Percentiles rank a stretch among this genome's conserved stretches.
Evolutionary conservation across 2,113 vertebrate genomes (phyloP).

Genomic region (Ovibos moschatus): DNA sequence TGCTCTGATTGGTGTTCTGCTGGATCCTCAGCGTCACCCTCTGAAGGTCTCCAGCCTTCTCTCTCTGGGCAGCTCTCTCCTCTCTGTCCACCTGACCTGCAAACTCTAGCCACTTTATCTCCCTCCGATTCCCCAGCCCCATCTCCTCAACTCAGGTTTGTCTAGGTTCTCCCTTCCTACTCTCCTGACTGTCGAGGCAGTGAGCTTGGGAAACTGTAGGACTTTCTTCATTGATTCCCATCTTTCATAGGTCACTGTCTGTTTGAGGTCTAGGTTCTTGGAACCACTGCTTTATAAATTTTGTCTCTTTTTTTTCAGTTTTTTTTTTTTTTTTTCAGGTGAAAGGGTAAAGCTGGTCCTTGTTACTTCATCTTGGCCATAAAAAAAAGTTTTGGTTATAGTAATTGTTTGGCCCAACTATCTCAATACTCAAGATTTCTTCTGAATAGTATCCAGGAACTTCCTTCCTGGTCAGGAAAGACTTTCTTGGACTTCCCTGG

Average conservation of each 20-base stretch:
- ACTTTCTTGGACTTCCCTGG: background rate
- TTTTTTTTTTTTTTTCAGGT: background rate
- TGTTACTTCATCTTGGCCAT: background rate
- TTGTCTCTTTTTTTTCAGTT: background rate
- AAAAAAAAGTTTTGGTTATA: background rate
- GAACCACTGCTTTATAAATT: background rate
- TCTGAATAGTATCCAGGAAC: background rate
- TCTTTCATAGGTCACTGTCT: background rate
- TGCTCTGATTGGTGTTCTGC: rapidly evolving
- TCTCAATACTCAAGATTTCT: background rate
- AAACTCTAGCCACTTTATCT: background rate
- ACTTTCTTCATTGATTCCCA: background rate
- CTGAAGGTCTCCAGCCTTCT: background rate
- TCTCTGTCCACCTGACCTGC: background rate
- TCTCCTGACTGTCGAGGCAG: background rate
- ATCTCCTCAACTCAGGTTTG: background rate
- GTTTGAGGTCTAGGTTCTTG: background rate
- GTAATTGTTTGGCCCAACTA: background rate
- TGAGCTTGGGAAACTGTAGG: background rate
- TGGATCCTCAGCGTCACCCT: background rate
- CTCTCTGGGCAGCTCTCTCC: background rate
- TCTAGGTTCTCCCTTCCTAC: background rate
- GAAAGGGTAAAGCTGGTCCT: background rate
- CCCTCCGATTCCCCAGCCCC: background rate
- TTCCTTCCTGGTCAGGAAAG: background rate